Evolutionary conservation across 2,797 vertebrate species (phyloP), one percentile per base, ranked within the genome.

Genomic region (Propithecus deckenii): DNA sequence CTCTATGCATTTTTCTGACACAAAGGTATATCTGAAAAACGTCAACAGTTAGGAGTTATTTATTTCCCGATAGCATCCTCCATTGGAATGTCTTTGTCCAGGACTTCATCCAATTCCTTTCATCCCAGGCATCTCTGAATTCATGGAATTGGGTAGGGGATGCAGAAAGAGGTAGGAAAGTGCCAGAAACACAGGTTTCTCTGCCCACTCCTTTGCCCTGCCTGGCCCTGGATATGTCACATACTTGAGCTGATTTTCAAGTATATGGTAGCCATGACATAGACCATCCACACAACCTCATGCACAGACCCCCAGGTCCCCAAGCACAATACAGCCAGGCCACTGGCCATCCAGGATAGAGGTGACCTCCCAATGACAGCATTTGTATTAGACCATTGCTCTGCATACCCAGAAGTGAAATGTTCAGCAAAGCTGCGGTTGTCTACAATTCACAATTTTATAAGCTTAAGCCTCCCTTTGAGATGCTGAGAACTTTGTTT

Each of bases 401-500:
- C 57, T 46, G 43, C 17, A 86, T 11, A 65, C 23, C 48, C 30
- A 89, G 52, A 83, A 95, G 22, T 67, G 25, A 93, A 94, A 85
- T 72, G 76, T 76, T 95, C 57, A 28, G 38, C 83, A 80, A 87
- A 89, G 48, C 63, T 89, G 32, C 41, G 0, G 13, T 4, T 91
- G 63, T 84, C 88, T 81, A 43, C 3, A 13, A 83, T 92, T 94
- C 59, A 57, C 30, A 89, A 83, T 87, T 95, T 84, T 78, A 91
- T 96, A 91, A 89, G 20, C 30, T 43, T 92, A 91, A 95, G n/a
- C 63, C 52, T 91, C 81, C 88, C 55, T 95, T 79, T 89, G 78
- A 96, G 78, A 94, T 35, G 32, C 52, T 69, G 59, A 96, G 75
- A 96, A 94, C 55, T 76, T 50, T 76, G 72, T 97, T 94, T 96